Percentiles rank a stretch among this genome's conserved stretches.
phyloP scores from a whole-genome alignment of 2,797 vertebrate genomes.

The Fistularia commersonii region DNA sequence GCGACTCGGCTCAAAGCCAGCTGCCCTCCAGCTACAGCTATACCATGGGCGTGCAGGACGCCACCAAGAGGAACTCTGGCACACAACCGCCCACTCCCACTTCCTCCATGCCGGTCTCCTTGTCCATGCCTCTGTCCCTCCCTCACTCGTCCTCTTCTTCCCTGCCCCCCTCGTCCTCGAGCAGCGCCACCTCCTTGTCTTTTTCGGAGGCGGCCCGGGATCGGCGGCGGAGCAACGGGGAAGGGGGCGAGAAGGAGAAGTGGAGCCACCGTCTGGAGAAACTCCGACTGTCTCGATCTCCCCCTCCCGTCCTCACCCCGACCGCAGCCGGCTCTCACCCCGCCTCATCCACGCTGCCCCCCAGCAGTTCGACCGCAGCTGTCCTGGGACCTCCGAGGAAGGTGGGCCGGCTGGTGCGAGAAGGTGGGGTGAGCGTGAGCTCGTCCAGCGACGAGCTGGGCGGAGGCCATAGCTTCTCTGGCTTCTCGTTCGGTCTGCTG shows the following conservation, averaged over 20 bases:
- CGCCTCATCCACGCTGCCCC: slow-evolving; percentile 53
- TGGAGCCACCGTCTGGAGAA: slow-evolving; percentile 89
- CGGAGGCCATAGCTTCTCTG: slow-evolving; percentile 61
- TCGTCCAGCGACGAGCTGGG: slow-evolving; percentile 72
- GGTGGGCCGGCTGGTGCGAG: slow-evolving; percentile 71
- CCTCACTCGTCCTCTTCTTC: slow-evolving; percentile 80
- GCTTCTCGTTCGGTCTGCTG: slow-evolving; percentile 75
- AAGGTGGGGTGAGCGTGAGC: slow-evolving; percentile 76
- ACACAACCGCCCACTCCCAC: slow-evolving; percentile 67
- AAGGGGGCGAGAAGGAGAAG: slow-evolving; percentile 81
- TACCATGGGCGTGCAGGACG: slow-evolving; percentile 74
- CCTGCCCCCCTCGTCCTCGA: slow-evolving; percentile 75
- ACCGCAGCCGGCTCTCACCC: slow-evolving; percentile 22
- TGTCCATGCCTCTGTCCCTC: slow-evolving; percentile 75
- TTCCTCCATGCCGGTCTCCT: slow-evolving; percentile 71
- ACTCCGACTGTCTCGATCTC: slow-evolving; percentile 82
- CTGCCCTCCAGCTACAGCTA: slow-evolving; percentile 80
- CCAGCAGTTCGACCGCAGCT: slow-evolving; percentile 42
- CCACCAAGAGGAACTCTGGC: slow-evolving; percentile 66
- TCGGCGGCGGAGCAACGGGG: slow-evolving; percentile 75
- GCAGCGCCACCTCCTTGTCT: slow-evolving; percentile 78
- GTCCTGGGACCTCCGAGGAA: slow-evolving; percentile 70
- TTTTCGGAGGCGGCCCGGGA: slow-evolving; percentile 70
- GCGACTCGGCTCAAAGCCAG: slow-evolving; percentile 63
- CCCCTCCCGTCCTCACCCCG: slow-evolving; percentile 57